A percentile compares a stretch with the other conserved stretches of the same genome.
Conservation (phyloP, 2,113 vertebrate genomes). For the Megaleporinus macrocephalus region DNA sequence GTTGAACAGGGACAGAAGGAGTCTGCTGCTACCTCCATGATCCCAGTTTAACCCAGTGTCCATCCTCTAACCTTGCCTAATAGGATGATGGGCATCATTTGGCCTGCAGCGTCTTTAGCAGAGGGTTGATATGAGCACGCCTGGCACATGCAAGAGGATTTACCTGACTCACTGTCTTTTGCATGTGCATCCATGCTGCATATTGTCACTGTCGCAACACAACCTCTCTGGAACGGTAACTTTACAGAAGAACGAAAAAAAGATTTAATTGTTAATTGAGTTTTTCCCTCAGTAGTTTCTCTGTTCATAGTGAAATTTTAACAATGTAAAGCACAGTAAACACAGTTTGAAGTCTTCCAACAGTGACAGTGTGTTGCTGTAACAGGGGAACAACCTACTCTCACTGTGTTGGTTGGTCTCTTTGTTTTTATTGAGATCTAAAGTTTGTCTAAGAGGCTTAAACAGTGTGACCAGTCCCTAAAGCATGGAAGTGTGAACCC, state of each 20-base stretch:
- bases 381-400: too few relatives aligned
- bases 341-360: too few relatives aligned
- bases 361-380: too few relatives aligned
- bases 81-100: neutral
- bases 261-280: too few relatives aligned
- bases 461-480: constrained; percentile 1
- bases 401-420: too few relatives aligned
- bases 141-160: neutral
- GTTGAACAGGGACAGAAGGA: neutral
- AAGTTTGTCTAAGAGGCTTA: constrained; percentile 1
- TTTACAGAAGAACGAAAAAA: too few relatives aligned
- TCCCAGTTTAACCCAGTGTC: neutral
- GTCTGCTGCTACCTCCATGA: neutral
- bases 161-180: neutral
- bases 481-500: neutral
- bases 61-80: neutral
- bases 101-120: neutral
- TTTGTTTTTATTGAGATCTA: neutral
- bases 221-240: neutral
- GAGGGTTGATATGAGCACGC: neutral
- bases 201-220: neutral
- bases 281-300: too few relatives aligned
- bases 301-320: too few relatives aligned
- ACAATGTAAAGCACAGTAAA: too few relatives aligned
- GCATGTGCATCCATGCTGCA: neutral